Evolutionary conservation across 2,888 invertebrate species (phyloP).

Genomic region (Liopterus haemorrhoidalis): DNA sequence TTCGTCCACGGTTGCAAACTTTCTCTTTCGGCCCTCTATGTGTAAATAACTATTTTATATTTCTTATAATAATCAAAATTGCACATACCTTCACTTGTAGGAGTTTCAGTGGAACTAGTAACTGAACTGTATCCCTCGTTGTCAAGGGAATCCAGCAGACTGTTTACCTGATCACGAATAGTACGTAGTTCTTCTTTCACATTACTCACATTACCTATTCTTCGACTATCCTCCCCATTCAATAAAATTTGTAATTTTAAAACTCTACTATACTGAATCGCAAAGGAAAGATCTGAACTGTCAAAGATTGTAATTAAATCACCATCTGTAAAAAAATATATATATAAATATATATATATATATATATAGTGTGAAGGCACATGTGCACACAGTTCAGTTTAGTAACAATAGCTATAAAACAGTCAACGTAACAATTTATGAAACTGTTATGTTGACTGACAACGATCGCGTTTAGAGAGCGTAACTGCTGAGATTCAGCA

Average conservation of each 20-base stretch:
- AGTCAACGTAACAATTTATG: no score
- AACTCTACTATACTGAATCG: constrained; percentile 61
- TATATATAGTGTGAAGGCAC: no score
- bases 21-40: no score
- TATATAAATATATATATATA: background rate
- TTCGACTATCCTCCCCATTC: constrained; percentile 39
- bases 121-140: constrained; percentile 26
- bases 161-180: constrained; percentile 56
- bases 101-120: constrained; percentile 20
- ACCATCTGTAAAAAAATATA: constrained; percentile 51
- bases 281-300: constrained; percentile 63
- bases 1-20: no score
- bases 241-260: constrained; percentile 58
- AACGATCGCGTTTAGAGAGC: no score
- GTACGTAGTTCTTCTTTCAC: constrained; percentile 45
- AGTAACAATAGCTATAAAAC: no score
- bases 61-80: no score
- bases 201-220: constrained; percentile 37
- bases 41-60: no score
- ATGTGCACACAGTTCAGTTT: no score
- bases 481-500: no score
- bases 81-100: constrained; percentile 16
- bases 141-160: constrained; percentile 54
- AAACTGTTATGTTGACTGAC: no score
- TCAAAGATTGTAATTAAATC: constrained; percentile 67